phyloP scores from a whole-genome alignment of 2,888 invertebrate genomes.

The Toxonevra muliebris region DNA sequence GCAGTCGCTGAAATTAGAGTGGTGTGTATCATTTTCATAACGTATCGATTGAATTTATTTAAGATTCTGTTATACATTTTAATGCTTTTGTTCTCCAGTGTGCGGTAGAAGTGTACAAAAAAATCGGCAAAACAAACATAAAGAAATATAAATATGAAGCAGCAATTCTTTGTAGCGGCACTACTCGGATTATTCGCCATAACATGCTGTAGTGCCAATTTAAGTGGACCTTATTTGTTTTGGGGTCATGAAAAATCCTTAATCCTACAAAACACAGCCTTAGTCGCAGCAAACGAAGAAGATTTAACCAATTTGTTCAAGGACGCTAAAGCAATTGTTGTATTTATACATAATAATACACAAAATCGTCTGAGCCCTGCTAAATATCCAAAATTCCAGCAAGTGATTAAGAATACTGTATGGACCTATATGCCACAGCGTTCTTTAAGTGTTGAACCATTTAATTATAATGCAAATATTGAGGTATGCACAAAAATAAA shows the following conservation, averaged over 20 bases:
- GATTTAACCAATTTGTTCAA: slow-evolving; percentile 70
- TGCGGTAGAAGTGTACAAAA: not conserved
- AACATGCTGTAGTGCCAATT: slow-evolving; percentile 58
- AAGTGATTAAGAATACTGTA: slow-evolving; percentile 67
- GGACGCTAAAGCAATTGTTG: slow-evolving; percentile 69
- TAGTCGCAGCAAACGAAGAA: slow-evolving; percentile 68
- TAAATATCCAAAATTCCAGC: slow-evolving; percentile 69
- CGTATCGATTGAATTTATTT: not conserved
- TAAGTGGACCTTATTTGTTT: slow-evolving; percentile 71
- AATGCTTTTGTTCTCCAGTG: slow-evolving; percentile 23
- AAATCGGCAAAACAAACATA: slow-evolving; percentile 23
- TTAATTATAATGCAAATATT: slow-evolving; percentile 71
- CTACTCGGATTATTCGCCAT: slow-evolving; percentile 44
- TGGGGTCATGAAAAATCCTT: slow-evolving; percentile 69
- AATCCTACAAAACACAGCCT: slow-evolving; percentile 67
- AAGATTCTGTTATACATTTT: slow-evolving; percentile 40
- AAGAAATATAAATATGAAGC: slow-evolving; percentile 44
- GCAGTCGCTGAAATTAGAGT: too few species aligned
- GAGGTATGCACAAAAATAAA: slow-evolving; percentile 62
- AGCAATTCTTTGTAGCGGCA: slow-evolving; percentile 45
- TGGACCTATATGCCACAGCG: slow-evolving; percentile 70
- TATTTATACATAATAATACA: slow-evolving; percentile 70
- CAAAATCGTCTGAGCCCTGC: slow-evolving; percentile 68
- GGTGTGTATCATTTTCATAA: not conserved
- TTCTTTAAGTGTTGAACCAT: slow-evolving; percentile 69